Evolutionary conservation across 2,797 vertebrate species (phyloP).

Genomic region (Helicolenus hilgendorfi): DNA sequence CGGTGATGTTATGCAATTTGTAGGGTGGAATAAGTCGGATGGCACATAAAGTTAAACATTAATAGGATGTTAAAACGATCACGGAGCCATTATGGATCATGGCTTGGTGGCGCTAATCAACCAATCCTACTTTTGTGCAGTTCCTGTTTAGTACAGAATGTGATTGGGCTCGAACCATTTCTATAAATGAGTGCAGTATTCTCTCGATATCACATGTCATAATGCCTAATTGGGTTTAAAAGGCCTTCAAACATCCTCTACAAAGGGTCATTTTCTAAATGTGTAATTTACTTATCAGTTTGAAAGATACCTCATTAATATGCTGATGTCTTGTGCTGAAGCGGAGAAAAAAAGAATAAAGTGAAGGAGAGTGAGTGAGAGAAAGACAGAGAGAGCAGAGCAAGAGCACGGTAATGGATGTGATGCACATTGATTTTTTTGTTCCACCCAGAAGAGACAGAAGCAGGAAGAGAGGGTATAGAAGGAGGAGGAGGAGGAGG

Average conservation of each 20-base stretch:
- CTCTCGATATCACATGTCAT: slow-evolving; percentile 25
- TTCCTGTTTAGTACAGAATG: slow-evolving; percentile 3
- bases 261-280: slow-evolving; percentile 51
- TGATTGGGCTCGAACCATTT: neutral
- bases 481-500: slow-evolving; percentile 38
- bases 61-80: slow-evolving; percentile 51
- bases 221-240: slow-evolving; percentile 61
- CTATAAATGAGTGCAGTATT: slow-evolving; percentile 17
- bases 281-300: slow-evolving; percentile 61
- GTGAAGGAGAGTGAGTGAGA: slow-evolving; percentile 11
- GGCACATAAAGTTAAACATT: slow-evolving; percentile 59
- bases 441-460: slow-evolving; percentile 37
- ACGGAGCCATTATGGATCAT: slow-evolving; percentile 29
- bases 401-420: slow-evolving; percentile 70
- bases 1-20: slow-evolving; percentile 61
- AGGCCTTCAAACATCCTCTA: slow-evolving; percentile 30
- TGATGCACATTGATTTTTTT: slow-evolving; percentile 81
- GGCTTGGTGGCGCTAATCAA: slow-evolving; percentile 36
- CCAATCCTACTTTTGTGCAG: neutral
- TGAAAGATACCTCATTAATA: slow-evolving; percentile 48
- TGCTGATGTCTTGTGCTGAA: slow-evolving; percentile 24
- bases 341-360: slow-evolving; percentile 2
- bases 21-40: slow-evolving; percentile 24
- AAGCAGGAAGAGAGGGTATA: slow-evolving; percentile 37
- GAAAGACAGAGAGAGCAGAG: slow-evolving; percentile 20